Evolutionary conservation across 2,113 vertebrate species (phyloP).

Genomic region (Callipepla californica): DNA sequence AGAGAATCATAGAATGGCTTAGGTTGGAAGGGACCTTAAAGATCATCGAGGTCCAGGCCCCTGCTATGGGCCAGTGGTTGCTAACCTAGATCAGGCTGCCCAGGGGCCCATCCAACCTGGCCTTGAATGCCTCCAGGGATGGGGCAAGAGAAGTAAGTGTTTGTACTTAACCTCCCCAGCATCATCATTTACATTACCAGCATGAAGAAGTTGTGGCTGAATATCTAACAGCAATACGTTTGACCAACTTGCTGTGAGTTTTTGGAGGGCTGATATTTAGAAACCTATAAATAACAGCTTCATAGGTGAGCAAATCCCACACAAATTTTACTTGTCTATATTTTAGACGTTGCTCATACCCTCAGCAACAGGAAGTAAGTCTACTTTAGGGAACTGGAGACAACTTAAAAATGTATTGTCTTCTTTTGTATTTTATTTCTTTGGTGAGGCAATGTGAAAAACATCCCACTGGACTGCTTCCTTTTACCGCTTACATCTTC

Average conservation of each 20-base stretch:
- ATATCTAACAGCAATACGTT: not conserved
- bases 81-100: too few relatives aligned
- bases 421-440: not conserved
- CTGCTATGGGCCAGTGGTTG: too few relatives aligned
- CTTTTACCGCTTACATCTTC: constrained; percentile 26
- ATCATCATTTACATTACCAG: not conserved
- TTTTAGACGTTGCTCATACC: constrained; percentile 14
- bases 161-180: not conserved
- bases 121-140: too few relatives aligned
- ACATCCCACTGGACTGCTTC: not conserved
- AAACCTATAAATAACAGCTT: not conserved
- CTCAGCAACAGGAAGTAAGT: not conserved
- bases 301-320: not conserved
- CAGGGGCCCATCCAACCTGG: too few relatives aligned
- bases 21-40: too few relatives aligned
- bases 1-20: too few relatives aligned
- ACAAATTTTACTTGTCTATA: not conserved
- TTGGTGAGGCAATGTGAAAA: not conserved
- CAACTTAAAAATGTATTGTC: not conserved
- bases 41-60: too few relatives aligned
- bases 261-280: not conserved
- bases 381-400: not conserved
- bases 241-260: not conserved
- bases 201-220: not conserved
- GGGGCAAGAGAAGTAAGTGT: not conserved